Base-by-base conservation (phyloP, 2,797 vertebrate species). In the Urosaurus nigricauda region DNA sequence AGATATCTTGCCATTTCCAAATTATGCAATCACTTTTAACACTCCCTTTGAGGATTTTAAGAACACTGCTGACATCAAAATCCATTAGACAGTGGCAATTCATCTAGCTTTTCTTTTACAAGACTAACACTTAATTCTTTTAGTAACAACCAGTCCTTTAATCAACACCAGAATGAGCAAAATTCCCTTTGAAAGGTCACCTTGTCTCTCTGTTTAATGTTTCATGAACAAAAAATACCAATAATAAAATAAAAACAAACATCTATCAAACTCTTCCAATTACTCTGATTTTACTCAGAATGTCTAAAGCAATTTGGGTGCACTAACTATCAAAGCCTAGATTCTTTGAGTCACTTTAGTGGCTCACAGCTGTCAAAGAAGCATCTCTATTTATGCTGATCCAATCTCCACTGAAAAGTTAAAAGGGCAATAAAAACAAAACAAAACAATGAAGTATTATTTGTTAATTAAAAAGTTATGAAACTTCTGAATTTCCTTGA, bases 1-100 rank as follows among this genome's bases (percentile, higher is more conserved):
- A 65, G 88, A 90, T 93, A 93, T 90, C 91, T 89, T 71, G 81
- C 0, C 32, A 94, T 86, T 68, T 75, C 40, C 91, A 94, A 93
- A 92, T 95, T 96, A 96, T 89, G 93, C 93, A 91, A 89, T 5
- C 91, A 80, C 53, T 93, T 96, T 94, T 91, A 95, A 94, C 0
- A 0, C 63, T 94, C 37, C 89, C 90, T 95, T 94, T 94, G 92
- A 84, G 70, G 93, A 93, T 91, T 90, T 93, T 88, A 95, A 92
- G 79, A 94, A 92, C 53, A 81, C 86, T 88, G 88, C 84, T 88
- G 91, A 91, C 0, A 32, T 95, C 93, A 93, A 93, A 92, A 94
- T 87, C 90, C 93, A 90, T 91, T 94, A 95, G 87, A 79, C 73
- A 78, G 40, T 77, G 56, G 65, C 82, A 89, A 92, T 92, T 91